Evolutionary conservation across 1,140 invertebrate genomes (phyloP), one percentile per base, ranked within the genome.

Genomic region (Pristionchus pacificus): DNA sequence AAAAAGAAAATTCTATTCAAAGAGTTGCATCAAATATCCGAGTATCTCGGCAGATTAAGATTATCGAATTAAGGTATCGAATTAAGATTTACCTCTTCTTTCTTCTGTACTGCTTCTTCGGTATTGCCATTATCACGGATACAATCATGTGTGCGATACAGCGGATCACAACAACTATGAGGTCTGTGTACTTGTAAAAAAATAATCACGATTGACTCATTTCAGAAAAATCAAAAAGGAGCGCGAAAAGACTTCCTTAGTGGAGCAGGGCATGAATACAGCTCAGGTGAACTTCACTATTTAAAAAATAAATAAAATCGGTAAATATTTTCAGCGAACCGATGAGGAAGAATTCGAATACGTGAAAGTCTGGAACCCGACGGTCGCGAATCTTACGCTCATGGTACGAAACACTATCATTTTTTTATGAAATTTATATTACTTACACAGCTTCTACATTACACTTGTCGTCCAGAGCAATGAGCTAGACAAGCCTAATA

Each of bases 301-400:
- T n/a, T n/a, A n/a, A n/a, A n/a, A n/a, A n/a, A n/a, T n/a, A n/a
- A n/a, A n/a, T n/a, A n/a, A n/a, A n/a, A n/a, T n/a, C n/a, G n/a
- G n/a, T n/a, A n/a, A n/a, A n/a, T n/a, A n/a, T n/a, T n/a, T n/a
- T n/a, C n/a, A n/a, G n/a, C n/a, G n/a, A n/a, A n/a, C n/a, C n/a
- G 38, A 60, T 13, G 57, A 72, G 27, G 70, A 72, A 27, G 33
- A 72, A 32, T 72, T 31, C 30, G 70, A 72, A 28, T 58, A 72
- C 24, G 55, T 80, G 10, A 75, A 85, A 14, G 77, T 87, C 1
- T 87, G 87, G 87, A 87, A 88, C 77, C 86, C 87, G 77, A 87
- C 87, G 0, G 87, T 87, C 13, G 84, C 85, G 29, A 87, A 87
- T 77, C 80, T 87, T 67, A 87, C 87, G 2, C 76, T 87, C 57